A percentile compares a stretch with the other conserved stretches of the same genome.
Conservation (phyloP, 2,113 vertebrate genomes). For the Sphyrna mokarran region DNA sequence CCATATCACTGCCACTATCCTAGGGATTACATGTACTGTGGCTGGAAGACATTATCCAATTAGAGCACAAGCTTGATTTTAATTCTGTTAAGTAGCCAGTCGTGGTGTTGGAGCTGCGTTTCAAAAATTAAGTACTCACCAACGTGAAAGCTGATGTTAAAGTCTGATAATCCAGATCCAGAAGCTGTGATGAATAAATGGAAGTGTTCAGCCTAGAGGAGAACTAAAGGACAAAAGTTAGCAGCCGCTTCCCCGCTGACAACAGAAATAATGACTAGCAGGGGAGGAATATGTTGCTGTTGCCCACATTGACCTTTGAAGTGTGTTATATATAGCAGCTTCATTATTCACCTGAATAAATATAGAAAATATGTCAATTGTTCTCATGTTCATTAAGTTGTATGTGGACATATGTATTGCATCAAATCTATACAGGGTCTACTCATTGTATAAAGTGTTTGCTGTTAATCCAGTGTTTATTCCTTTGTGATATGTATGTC, state of each 20-base stretch:
- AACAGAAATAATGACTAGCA: not conserved
- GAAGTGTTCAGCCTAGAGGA: not conserved
- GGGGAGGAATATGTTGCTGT: not conserved
- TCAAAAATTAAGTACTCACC: slow-evolving; percentile 14
- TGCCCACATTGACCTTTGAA: slow-evolving; percentile 3
- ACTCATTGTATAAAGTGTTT: not conserved
- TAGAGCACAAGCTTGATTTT: too few species aligned
- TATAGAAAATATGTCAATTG: slow-evolving; percentile 10
- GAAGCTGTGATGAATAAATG: not conserved
- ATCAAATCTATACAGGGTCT: too few species aligned
- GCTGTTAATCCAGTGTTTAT: not conserved
- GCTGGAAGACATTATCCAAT: not conserved
- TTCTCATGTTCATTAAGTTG: not conserved
- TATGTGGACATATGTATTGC: not conserved
- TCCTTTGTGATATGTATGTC: not conserved
- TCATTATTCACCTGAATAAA: slow-evolving; percentile 28
- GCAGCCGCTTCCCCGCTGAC: not conserved
- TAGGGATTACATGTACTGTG: not conserved
- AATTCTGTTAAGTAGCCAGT: not conserved
- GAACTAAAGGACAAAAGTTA: slow-evolving; percentile 1
- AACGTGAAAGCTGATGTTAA: not conserved
- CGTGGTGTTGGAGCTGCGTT: not conserved
- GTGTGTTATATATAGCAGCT: slow-evolving; percentile 25
- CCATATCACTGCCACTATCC: not conserved
- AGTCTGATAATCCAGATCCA: not conserved